phyloP scores from a whole-genome alignment of 2,797 vertebrate genomes.

The Danio kyathit region DNA sequence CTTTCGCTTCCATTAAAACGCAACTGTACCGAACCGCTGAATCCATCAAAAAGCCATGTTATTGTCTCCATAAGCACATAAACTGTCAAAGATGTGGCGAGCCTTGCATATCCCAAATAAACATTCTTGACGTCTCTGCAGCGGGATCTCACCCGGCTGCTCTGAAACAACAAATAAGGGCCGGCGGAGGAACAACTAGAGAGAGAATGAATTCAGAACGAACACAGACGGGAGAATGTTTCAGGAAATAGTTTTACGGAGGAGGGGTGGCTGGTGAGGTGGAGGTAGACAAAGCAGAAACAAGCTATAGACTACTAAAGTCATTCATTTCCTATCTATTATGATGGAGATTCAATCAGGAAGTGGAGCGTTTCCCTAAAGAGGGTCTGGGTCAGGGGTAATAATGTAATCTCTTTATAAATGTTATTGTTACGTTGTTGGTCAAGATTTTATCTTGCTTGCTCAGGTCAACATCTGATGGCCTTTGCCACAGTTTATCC shows the following conservation, averaged over 20 bases:
- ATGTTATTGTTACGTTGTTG: slow-evolving; percentile 44
- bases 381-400: slow-evolving; percentile 42
- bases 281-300: slow-evolving; percentile 46
- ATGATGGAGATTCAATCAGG: slow-evolving; percentile 43
- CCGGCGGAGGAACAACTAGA: slow-evolving; percentile 31
- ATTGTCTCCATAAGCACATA: slow-evolving; percentile 60
- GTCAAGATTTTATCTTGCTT: slow-evolving; percentile 37
- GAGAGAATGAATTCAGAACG: slow-evolving; percentile 18
- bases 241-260: slow-evolving; percentile 58
- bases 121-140: slow-evolving; percentile 61
- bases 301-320: slow-evolving; percentile 15
- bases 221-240: slow-evolving; percentile 55
- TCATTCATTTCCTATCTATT: slow-evolving; percentile 31
- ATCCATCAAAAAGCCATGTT: slow-evolving; percentile 53
- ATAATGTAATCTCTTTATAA: slow-evolving; percentile 52
- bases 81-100: slow-evolving; percentile 64
- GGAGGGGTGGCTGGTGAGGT: slow-evolving; percentile 38
- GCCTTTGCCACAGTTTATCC: slow-evolving; percentile 73
- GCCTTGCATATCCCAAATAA: slow-evolving; percentile 63
- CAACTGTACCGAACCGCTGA: slow-evolving; percentile 43
- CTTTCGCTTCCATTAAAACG: slow-evolving; percentile 54
- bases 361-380: slow-evolving; percentile 46
- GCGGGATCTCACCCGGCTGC: slow-evolving; percentile 31
- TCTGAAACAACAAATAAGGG: slow-evolving; percentile 51
- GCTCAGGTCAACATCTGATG: slow-evolving; percentile 44